Base-by-base conservation (phyloP, 2,113 vertebrate genomes). In the Sciurus niger region DNA sequence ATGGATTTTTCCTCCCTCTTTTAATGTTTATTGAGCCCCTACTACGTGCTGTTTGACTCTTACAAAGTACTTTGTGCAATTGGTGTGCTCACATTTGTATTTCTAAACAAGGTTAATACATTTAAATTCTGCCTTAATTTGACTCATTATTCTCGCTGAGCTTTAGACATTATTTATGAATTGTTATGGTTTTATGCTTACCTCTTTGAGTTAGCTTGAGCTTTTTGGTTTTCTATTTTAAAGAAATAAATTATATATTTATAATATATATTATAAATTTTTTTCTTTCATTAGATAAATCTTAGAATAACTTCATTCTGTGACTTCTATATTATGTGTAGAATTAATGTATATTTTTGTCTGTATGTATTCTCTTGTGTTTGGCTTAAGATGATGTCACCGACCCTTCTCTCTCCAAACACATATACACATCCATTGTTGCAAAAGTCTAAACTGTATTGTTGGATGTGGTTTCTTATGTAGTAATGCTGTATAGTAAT, bases 391-490 rank as follows among this genome's bases (percentile, higher is more conserved):
- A 8, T 93, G 46, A 80, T 84, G 43, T 84, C 63, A 87, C 37
- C 74, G 53, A 40, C 32, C 32, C 32, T 76, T 68, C 51, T 84
- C 8, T 84, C 34, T 58, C 1, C 30, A 4, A 37, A 37, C 40
- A 68, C 30, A 22, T 11, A 18, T 1, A 48, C 6, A 80, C 30
- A 34, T 7, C 40, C 37, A 74, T 37, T 58, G 24, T 76, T 55
- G n/a, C 48, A 46, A 65, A 84, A 51, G 65, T 96, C 68, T 63
- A 51, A 93, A 74, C 73, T 92, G 68, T 91, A 55, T 84, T 96
- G 43, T 58, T 90, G 89, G 48, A 48, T 85, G 67, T 94, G 60
- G 24, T 82, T 95, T 95, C 72, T 90, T 92, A 48, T 51, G 58
- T 87, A 86, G 74, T 74, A 89, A 77, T 68, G 37, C 43, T 76